phyloP scores from a whole-genome alignment of 2,797 vertebrate species.

The Pseudopleuronectes americanus region DNA sequence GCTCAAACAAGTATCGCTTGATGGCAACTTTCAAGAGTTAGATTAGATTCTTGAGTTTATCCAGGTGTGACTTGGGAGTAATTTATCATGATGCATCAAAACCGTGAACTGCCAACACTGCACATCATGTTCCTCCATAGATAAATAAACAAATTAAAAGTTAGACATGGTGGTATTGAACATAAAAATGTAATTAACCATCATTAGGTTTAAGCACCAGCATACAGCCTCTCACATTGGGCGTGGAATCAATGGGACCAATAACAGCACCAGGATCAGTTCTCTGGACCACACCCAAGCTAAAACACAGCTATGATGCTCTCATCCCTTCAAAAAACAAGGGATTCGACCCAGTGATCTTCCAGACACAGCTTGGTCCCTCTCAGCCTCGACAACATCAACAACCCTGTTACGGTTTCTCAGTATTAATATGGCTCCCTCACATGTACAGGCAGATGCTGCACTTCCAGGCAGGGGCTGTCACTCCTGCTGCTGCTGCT shows the following conservation, averaged over 20 bases:
- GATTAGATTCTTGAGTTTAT: no score
- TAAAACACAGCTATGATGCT: background rate
- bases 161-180: no score
- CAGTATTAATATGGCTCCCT: constrained; percentile 31
- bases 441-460: constrained; percentile 43
- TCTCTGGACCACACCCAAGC: no score
- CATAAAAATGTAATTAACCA: no score
- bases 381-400: background rate
- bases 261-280: no score
- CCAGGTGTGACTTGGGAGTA: no score
- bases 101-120: background rate
- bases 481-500: constrained; percentile 39
- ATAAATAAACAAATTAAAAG: no score
- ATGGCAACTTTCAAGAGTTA: background rate
- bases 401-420: background rate
- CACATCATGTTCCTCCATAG: no score
- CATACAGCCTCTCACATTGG: no score
- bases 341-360: background rate
- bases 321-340: no score
- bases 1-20: background rate
- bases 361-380: background rate
- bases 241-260: no score
- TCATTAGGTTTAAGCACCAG: background rate
- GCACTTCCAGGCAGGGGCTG: constrained; percentile 39
- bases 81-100: no score